Base-by-base conservation (phyloP, 1,140 invertebrate genomes). In the Limonius californicus region DNA sequence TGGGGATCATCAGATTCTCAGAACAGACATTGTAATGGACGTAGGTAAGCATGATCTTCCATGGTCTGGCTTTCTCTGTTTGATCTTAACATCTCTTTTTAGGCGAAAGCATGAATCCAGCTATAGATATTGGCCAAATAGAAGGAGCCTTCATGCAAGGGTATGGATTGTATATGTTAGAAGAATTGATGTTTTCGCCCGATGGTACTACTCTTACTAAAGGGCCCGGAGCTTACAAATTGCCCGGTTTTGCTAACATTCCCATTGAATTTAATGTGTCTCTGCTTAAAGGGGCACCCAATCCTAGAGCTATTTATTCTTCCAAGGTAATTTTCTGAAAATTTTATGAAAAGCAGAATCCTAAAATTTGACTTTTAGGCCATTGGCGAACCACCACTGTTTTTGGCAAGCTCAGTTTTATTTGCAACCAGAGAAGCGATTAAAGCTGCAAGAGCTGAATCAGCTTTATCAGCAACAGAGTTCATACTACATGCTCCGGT, bases 11-110 rank as follows among this genome's bases (percentile, higher is more conserved):
- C 84, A 90, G 78, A 87, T 97, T 7, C 72, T 94, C 39, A 83
- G 87, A 73, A 91, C 90, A 1, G 92, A 98, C 70, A 97, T 98
- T 68, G 92, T 98, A 0, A 97, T 97, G 95, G 95, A 98, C 79
- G 81, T 97, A 56, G 85, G 85, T 73, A 62, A 61, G 61, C 30
- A 16, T 18, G 2, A 54, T 6, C 20, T 54, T 4, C 9, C 15
- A 19, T 19, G 7, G 9, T 54, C 96, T 92, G 70, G 92, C 91
- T 3, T 27, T 27, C 23, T 27, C 9, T 3, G 9, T 27, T 27
- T 3, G 23, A 32, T 32, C 43, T 64, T 70, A 20, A 32, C 27
- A 32, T 32, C 27, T 6, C 27, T 32, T 32, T 39, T 1, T 84
- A 2, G 90, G 90, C 0, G 79, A 85, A 61, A 90, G 88, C 74